phyloP scores from a whole-genome alignment of 2,888 invertebrate genomes.

The Leucozona laternaria region DNA sequence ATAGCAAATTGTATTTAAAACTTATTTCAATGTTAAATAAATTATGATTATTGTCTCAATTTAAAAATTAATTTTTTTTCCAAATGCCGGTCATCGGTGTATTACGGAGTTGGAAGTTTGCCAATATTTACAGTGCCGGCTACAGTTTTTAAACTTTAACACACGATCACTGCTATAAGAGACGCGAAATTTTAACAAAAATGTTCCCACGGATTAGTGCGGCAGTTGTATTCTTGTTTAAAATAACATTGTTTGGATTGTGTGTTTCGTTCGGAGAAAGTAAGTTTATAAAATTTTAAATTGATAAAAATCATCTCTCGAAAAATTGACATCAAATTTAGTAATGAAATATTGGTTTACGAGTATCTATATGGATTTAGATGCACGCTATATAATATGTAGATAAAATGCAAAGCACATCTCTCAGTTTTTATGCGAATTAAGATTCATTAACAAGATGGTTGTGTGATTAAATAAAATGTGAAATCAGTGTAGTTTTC shows the following conservation, averaged over 20 bases:
- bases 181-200: neutral
- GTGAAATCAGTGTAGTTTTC: neutral
- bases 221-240: neutral
- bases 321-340: neutral
- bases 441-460: neutral
- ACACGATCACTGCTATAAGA: neutral
- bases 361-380: neutral
- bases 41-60: conserved; percentile 44
- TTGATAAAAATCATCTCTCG: neutral
- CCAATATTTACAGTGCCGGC: neutral
- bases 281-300: neutral
- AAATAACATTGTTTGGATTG: neutral
- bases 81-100: neutral
- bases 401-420: neutral
- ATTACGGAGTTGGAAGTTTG: conserved; percentile 9
- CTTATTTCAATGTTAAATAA: conserved; percentile 60
- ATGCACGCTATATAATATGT: conserved; percentile 20
- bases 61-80: conserved; percentile 25
- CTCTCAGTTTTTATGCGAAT: neutral
- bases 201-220: neutral
- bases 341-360: neutral
- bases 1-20: neutral
- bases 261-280: neutral
- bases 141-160: neutral
- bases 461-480: neutral